Evolutionary conservation across 2,888 invertebrate genomes (phyloP).

Genomic region (Aspidapion aeneum): DNA sequence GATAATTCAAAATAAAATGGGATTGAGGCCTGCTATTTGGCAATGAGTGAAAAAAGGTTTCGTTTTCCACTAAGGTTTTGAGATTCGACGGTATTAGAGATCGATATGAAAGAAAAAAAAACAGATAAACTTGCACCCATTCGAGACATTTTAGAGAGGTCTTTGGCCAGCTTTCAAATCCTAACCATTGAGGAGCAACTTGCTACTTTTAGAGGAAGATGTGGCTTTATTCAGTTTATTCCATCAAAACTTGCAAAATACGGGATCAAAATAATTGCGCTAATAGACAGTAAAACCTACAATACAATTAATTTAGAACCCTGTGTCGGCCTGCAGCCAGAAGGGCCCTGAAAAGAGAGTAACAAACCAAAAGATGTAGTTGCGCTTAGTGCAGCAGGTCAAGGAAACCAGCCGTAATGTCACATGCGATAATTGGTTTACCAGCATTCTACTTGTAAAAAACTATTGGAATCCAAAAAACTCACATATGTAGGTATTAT

Average conservation of each 20-base stretch:
- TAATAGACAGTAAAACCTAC: constrained; percentile 28
- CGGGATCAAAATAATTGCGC: constrained; percentile 32
- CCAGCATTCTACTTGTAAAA: constrained; percentile 25
- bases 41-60: constrained; percentile 23
- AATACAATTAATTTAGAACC: constrained; percentile 31
- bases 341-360: constrained; percentile 26
- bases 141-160: constrained; percentile 21
- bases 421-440: constrained; percentile 34
- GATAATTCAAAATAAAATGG: constrained; percentile 28
- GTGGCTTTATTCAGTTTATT: constrained; percentile 28
- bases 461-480: constrained; percentile 20
- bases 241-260: constrained; percentile 32
- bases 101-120: constrained; percentile 12
- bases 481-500: constrained; percentile 32
- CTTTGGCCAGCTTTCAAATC: constrained; percentile 22
- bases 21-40: constrained; percentile 24
- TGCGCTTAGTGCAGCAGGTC: constrained; percentile 24
- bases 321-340: constrained; percentile 31
- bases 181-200: constrained; percentile 25
- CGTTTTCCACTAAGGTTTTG: constrained; percentile 19
- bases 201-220: constrained; percentile 30
- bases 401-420: constrained; percentile 30
- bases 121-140: constrained; percentile 23
- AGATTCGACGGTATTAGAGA: constrained; percentile 19
- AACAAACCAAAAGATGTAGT: constrained; percentile 25